Evolutionary conservation across 2,888 invertebrate genomes (phyloP), one percentile per base, ranked within the genome.

Genomic region (Chalcis sispes): DNA sequence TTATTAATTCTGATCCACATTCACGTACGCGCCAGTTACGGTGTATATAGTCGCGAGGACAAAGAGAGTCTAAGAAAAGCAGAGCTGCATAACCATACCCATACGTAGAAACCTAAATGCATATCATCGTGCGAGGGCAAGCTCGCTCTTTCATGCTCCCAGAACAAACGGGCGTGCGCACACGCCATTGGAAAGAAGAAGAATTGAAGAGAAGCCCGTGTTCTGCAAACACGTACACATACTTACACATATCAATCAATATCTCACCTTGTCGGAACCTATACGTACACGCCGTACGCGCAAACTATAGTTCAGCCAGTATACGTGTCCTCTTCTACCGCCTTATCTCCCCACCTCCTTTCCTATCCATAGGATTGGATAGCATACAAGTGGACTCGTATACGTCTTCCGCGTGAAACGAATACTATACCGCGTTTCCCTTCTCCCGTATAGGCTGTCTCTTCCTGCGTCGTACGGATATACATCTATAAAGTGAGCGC

Each of bases 211-310:
- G 1, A 32, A 29, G 32, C 13, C 5, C 4, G 50, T 50, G 20
- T n/a, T n/a, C n/a, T 20, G 25, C 36, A n/a, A 46, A n/a, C n/a
- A n/a, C 10, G 46, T 3, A 40, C 13, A 4, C 69, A 48, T 48
- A 64, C n/a, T 27, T 25, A 36, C 25, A 29, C 1, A 18, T 65
- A 67, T 67, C 74, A 77, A 77, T 77, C 77, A 71, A 77, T 77
- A 77, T 77, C 66, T 65, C 77, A 71, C 71, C 66, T 62, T 66
- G 74, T 46, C 70, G 73, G 58, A 48, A 72, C 50, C 65, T 70
- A 40, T 54, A 59, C 23, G 32, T 54, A 59, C 23, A 42, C 29
- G 18, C 23, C 25, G 1, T 40, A n/a, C 32, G 54, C 20, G 48
- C 13, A 27, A 7, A 5, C 20, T 56, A 29, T 59, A 62, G 62